Evolutionary conservation across 2,888 invertebrate species (phyloP).

Genomic region (Synergus japonicus): DNA sequence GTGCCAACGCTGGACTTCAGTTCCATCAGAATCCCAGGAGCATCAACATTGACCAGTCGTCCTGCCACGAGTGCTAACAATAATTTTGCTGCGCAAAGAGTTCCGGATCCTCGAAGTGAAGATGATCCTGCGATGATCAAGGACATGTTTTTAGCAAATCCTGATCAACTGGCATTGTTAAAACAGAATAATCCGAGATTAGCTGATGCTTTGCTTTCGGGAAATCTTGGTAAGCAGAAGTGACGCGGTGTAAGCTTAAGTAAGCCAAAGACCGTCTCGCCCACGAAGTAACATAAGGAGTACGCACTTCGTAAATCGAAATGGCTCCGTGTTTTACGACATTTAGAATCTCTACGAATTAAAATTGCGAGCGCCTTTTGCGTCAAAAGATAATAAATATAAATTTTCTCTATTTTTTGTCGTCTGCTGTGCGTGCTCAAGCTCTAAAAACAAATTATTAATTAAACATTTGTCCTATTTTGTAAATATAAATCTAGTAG

Average conservation of each 20-base stretch:
- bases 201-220: conserved; percentile 93
- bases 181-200: conserved; percentile 95
- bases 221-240: conserved; percentile 84
- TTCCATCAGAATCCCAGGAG: conserved; percentile 87
- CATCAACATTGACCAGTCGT: conserved; percentile 52
- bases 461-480: too few relatives aligned
- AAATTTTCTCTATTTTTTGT: too few relatives aligned
- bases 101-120: conserved; percentile 78
- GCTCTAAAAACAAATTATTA: too few relatives aligned
- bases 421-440: too few relatives aligned
- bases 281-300: too few relatives aligned
- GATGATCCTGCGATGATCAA: conserved; percentile 91
- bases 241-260: neutral
- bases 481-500: too few relatives aligned
- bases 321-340: too few relatives aligned
- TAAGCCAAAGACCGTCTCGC: too few relatives aligned
- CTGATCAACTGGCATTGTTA: conserved; percentile 92
- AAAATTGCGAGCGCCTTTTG: too few relatives aligned
- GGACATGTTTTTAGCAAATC: conserved; percentile 92
- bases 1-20: conserved; percentile 89
- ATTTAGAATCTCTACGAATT: too few relatives aligned
- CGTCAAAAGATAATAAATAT: too few relatives aligned
- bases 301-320: too few relatives aligned
- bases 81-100: conserved; percentile 60
- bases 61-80: conserved; percentile 47